These are phyloP conservation scores for Campaea margaritaria DNA, from an alignment of 2,888 invertebrate genomes.

Conservation along the genomic window DNA sequence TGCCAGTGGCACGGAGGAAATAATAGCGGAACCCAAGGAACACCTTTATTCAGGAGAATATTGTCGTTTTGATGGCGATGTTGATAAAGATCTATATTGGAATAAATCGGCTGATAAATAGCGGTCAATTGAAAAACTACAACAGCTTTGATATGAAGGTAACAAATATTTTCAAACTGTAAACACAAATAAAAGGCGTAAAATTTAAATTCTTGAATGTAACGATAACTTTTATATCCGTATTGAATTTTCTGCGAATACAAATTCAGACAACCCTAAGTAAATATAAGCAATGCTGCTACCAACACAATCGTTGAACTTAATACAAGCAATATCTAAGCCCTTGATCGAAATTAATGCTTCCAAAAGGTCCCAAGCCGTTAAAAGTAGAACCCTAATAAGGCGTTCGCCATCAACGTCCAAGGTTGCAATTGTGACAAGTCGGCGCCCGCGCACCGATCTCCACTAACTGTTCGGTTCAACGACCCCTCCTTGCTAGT, in stretches of 20 bases:
- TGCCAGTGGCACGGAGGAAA: too few relatives aligned
- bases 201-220: too few relatives aligned
- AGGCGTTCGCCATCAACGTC: conserved; percentile 40
- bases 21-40: too few relatives aligned
- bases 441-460: conserved; percentile 62
- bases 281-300: neutral
- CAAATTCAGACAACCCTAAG: neutral
- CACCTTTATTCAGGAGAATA: too few relatives aligned
- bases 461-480: conserved; percentile 67
- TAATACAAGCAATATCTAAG: neutral
- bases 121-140: too few relatives aligned
- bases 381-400: conserved; percentile 32
- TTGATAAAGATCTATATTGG: too few relatives aligned
- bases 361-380: conserved; percentile 3
- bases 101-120: too few relatives aligned
- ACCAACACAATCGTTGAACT: neutral
- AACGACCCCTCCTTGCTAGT: conserved; percentile 69
- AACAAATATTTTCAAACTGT: too few relatives aligned
- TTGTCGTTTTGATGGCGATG: too few relatives aligned
- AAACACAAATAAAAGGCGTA: too few relatives aligned
- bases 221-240: neutral
- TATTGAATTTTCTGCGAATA: neutral
- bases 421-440: conserved; percentile 71
- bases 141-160: too few relatives aligned
- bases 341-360: neutral